Evolutionary conservation across 1,140 invertebrate genomes (phyloP).

Genomic region (Heliconius himera): DNA sequence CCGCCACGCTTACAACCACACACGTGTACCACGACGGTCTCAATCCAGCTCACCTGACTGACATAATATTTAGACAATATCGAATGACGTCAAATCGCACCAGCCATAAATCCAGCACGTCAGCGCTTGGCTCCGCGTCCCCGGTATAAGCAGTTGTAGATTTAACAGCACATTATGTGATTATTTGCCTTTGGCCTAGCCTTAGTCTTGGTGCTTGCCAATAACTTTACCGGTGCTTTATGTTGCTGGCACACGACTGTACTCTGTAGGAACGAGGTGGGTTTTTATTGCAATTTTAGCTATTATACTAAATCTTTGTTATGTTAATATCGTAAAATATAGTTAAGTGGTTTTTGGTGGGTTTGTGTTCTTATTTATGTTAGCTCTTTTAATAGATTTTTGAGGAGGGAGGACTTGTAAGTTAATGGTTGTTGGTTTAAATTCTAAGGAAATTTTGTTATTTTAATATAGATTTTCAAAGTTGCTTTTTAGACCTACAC

Average conservation of each 20-base stretch:
- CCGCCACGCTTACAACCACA: too few relatives aligned
- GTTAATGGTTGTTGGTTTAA: too few relatives aligned
- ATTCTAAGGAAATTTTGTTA: too few relatives aligned
- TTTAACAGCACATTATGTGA: slow-evolving; percentile 24
- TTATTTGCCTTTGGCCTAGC: slow-evolving; percentile 2
- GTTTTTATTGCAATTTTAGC: slow-evolving; percentile 3
- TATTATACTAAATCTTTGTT: slow-evolving; percentile 1
- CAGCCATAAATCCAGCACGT: slow-evolving; percentile 28
- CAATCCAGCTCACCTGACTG: too few relatives aligned
- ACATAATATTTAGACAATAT: neutral
- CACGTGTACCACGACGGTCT: too few relatives aligned
- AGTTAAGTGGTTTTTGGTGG: neutral
- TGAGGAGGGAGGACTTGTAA: too few relatives aligned
- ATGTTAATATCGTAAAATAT: neutral
- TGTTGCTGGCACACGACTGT: neutral
- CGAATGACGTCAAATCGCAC: neutral
- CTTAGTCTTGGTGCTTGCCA: neutral
- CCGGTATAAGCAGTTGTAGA: slow-evolving; percentile 17
- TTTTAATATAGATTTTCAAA: too few relatives aligned
- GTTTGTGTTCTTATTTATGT: neutral
- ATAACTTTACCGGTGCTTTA: slow-evolving; percentile 7
- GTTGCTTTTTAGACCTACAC: too few relatives aligned
- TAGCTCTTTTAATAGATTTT: neutral
- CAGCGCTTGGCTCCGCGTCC: slow-evolving; percentile 40
- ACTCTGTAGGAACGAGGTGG: neutral